Evolutionary conservation across 2,113 vertebrate species (phyloP).

Genomic region (Tauraco erythrolophus): DNA sequence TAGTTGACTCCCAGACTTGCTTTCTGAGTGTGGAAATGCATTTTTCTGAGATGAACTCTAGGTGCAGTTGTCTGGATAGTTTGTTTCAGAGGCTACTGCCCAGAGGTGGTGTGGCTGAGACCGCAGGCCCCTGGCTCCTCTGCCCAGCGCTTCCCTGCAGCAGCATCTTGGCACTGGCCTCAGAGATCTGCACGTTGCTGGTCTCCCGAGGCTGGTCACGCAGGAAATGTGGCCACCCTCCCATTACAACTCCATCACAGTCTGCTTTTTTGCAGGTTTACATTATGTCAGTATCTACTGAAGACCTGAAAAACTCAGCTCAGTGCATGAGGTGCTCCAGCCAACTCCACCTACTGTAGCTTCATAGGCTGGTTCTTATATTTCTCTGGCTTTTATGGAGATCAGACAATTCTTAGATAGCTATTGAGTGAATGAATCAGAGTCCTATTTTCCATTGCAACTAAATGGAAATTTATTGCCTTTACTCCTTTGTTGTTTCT

Average conservation of each 20-base stretch:
- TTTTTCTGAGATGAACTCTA: background rate
- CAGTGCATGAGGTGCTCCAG: background rate
- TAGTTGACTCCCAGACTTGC: background rate
- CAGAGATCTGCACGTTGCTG: background rate
- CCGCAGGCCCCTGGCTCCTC: background rate
- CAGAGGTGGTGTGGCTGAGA: background rate
- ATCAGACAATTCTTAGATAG: background rate
- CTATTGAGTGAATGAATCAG: background rate
- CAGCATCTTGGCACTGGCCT: background rate
- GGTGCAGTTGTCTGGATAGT: background rate
- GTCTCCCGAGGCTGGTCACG: background rate
- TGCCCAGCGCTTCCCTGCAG: background rate
- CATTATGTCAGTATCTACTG: accelerated
- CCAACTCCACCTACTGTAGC: accelerated
- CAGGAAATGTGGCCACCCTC: background rate
- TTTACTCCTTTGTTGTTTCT: background rate
- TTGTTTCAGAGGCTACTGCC: background rate
- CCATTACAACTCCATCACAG: accelerated
- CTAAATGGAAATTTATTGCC: background rate
- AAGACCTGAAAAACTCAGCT: background rate
- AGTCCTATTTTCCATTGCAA: background rate
- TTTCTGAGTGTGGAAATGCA: background rate
- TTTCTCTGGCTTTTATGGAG: background rate
- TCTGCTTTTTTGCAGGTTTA: background rate
- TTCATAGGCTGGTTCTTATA: background rate